Evolutionary conservation across 2,888 invertebrate genomes (phyloP).

Genomic region (Acleris literana): DNA sequence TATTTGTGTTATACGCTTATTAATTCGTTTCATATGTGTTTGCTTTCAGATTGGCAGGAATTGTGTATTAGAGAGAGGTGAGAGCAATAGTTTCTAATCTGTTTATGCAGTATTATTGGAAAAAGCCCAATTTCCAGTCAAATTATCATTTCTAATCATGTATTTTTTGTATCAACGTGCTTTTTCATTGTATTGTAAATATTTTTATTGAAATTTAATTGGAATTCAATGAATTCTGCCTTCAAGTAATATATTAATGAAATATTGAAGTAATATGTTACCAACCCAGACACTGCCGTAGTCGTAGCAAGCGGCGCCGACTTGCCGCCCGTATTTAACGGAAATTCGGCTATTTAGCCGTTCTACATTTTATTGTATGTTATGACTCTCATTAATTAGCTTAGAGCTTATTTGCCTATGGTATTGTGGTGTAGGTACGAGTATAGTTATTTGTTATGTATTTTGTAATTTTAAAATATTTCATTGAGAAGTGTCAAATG

Average conservation of each 20-base stretch:
- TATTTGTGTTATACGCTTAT: too few species aligned
- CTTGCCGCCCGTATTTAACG: too few species aligned
- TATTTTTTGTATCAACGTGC: slow-evolving; percentile 55
- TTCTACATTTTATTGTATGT: too few species aligned
- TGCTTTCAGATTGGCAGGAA: slow-evolving; percentile 22
- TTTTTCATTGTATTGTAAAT: slow-evolving; percentile 47
- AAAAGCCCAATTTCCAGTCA: slow-evolving; percentile 42
- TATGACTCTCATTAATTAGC: too few species aligned
- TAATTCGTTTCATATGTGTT: neutral
- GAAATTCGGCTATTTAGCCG: too few species aligned
- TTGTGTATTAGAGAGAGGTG: slow-evolving; percentile 33
- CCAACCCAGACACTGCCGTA: slow-evolving; percentile 32
- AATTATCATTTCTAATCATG: slow-evolving; percentile 49
- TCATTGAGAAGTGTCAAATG: slow-evolving; percentile 19
- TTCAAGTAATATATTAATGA: slow-evolving; percentile 2
- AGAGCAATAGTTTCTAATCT: slow-evolving; percentile 49
- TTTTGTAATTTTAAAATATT: slow-evolving; percentile 15
- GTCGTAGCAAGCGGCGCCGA: too few species aligned
- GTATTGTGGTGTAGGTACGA: neutral
- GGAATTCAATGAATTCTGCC: slow-evolving; percentile 54
- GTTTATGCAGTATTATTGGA: slow-evolving; percentile 56
- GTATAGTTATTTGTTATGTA: slow-evolving; percentile 21
- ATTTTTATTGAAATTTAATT: slow-evolving; percentile 39
- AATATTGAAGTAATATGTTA: slow-evolving; percentile 7
- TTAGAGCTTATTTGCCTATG: slow-evolving; percentile 16